Evolutionary conservation across 2,113 vertebrate genomes (phyloP).

Genomic region (Pelobates fuscus): DNA sequence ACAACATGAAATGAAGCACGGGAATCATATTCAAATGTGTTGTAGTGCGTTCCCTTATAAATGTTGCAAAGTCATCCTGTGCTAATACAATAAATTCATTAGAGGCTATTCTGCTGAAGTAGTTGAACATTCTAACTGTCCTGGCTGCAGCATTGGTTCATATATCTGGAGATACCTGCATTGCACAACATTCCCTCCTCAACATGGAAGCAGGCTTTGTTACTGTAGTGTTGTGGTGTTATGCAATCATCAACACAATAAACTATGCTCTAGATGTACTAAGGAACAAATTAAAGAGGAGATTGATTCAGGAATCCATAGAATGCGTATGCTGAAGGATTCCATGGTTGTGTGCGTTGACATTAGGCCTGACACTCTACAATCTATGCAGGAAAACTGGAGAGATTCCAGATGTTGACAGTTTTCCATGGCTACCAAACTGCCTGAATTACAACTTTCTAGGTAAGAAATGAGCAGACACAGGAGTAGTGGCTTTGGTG

Average conservation of each 20-base stretch:
- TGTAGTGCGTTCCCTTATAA: constrained; percentile 86
- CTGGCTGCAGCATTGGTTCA: constrained; percentile 91
- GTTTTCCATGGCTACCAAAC: constrained; percentile 77
- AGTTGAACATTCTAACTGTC: constrained; percentile 76
- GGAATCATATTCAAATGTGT: constrained; percentile 90
- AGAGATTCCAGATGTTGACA: constrained; percentile 86
- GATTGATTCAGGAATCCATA: constrained; percentile 75
- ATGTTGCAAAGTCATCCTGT: constrained; percentile 93
- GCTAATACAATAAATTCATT: constrained; percentile 88
- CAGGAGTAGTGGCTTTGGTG: constrained; percentile 18
- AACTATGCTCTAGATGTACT: constrained; percentile 86
- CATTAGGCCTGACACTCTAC: constrained; percentile 76
- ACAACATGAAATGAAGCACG: constrained; percentile 87
- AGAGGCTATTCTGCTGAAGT: constrained; percentile 83
- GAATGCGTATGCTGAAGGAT: constrained; percentile 89
- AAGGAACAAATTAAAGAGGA: constrained; percentile 90
- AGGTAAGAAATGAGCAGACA: not conserved
- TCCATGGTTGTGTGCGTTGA: constrained; percentile 92
- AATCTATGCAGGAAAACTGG: constrained; percentile 84
- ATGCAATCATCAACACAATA: constrained; percentile 81
- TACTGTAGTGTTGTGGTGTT: constrained; percentile 83
- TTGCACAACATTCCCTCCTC: constrained; percentile 90
- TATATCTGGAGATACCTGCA: constrained; percentile 87
- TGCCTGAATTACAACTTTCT: constrained; percentile 84
- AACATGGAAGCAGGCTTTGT: constrained; percentile 84